Conservation (phyloP, 2,888 invertebrate species). For the Euproctis similis region DNA sequence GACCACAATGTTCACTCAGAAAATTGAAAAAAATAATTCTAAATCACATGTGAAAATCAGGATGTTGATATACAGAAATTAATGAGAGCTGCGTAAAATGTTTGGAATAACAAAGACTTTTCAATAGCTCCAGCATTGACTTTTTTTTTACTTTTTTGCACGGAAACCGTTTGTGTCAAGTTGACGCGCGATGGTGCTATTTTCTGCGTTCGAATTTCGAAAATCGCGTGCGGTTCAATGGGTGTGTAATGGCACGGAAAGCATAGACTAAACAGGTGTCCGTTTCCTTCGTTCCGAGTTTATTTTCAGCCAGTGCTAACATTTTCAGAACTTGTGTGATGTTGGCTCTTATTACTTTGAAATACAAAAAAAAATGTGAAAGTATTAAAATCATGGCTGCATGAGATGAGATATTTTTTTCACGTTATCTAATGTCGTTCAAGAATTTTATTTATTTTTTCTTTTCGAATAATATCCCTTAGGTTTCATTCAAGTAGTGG, state of each 20-base stretch:
- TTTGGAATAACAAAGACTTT: conserved; percentile 20
- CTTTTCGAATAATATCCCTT: no score
- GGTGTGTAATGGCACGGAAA: conserved; percentile 60
- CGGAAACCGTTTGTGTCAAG: conserved; percentile 41
- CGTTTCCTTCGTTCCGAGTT: conserved; percentile 23
- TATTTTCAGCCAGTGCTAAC: conserved; percentile 22
- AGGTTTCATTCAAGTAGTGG: no score
- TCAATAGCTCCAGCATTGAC: conserved; percentile 20
- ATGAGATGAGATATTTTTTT: no score
- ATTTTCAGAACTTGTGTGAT: no score
- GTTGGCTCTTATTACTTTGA: no score
- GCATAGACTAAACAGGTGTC: conserved; percentile 64
- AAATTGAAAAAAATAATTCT: not conserved
- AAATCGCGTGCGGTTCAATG: conserved; percentile 56
- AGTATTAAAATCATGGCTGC: no score
- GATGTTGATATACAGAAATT: conserved; percentile 1
- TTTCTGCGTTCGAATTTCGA: conserved; percentile 56
- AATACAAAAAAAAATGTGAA: no score
- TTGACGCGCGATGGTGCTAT: conserved; percentile 45
- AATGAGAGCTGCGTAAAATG: no score
- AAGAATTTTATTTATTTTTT: no score
- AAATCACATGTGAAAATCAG: no score
- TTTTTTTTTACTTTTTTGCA: conserved; percentile 27
- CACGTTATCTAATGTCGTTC: no score
- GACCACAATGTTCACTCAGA: not conserved